Evolutionary conservation across 2,113 vertebrate genomes (phyloP), one percentile per base, ranked within the genome.

Genomic region (Lepisosteus osseus): DNA sequence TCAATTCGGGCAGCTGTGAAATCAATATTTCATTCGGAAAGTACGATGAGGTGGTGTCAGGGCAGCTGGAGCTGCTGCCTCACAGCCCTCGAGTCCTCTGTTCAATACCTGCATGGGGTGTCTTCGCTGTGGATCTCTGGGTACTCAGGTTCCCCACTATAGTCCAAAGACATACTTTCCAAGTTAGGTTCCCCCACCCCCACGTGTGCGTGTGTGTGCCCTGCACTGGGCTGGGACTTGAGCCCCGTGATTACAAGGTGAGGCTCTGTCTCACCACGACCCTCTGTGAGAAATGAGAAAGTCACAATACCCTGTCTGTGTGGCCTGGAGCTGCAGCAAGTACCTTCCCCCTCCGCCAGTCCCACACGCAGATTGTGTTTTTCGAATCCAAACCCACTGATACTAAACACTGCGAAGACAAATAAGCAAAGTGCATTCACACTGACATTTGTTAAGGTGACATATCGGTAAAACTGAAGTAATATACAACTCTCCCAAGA

Each of bases 341-440:
- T 81, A 98, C 89, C 81, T 92, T 98, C 61, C 97, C 97, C 89
- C 85, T 96, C 79, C 94, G 96, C 97, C 97, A 99, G 86, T 99
- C 97, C 97, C 97, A 99, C 70, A 99, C 94, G 82, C 96, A 98
- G 83, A 99, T 95, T 73, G 95, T 96, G 87, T 99, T 99, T 92
- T 98, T 99, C 0, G 97, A 95, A 90, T 99, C 97, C 82, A 99
- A 91, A 77, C 97, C 97, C 82, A 99, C 96, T 3, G 97, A 99
- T 79, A 99, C 96, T 89, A 99, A 90, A 80, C 95, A 96, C 97
- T 99, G 90, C 68, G 83, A 86, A 72, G 29, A 80, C 54, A 84
- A 45, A 85, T 29, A 29, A 29, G 29, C 29, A 29, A 29, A 29
- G 29, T 29, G 29, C 29, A 29, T 29, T 29, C 29, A 29, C 29